Evolutionary conservation across 2,113 vertebrate genomes (phyloP).

Genomic region (Pluvialis apricaria): DNA sequence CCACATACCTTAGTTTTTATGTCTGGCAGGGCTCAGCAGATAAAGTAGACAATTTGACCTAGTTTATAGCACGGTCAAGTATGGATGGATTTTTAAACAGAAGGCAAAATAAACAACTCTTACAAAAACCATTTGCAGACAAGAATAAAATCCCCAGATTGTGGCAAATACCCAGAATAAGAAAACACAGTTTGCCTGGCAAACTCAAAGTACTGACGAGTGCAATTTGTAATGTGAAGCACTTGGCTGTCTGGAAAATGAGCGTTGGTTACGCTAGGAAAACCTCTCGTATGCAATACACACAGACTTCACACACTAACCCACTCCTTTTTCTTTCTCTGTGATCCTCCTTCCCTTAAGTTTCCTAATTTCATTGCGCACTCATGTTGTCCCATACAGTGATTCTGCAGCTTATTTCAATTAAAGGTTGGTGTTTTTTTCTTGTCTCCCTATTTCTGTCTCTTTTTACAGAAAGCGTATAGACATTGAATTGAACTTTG

Average conservation of each 20-base stretch:
- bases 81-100: background rate
- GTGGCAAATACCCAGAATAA: background rate
- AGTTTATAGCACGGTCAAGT: background rate
- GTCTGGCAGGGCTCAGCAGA: background rate
- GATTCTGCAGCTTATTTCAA: background rate
- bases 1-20: background rate
- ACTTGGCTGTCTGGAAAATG: background rate
- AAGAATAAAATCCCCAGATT: background rate
- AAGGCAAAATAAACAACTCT: background rate
- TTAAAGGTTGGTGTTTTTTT: background rate
- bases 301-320: background rate
- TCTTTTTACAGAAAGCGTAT: background rate
- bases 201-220: background rate
- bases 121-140: background rate
- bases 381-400: background rate
- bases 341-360: background rate
- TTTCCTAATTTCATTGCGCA: background rate
- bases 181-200: background rate
- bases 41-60: background rate
- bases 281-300: background rate
- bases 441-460: background rate
- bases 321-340: background rate
- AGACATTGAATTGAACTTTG: background rate
- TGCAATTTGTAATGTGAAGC: background rate
- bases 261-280: background rate